Base-by-base conservation (phyloP, 2,888 invertebrate species). In the Dendrolimus houi region DNA sequence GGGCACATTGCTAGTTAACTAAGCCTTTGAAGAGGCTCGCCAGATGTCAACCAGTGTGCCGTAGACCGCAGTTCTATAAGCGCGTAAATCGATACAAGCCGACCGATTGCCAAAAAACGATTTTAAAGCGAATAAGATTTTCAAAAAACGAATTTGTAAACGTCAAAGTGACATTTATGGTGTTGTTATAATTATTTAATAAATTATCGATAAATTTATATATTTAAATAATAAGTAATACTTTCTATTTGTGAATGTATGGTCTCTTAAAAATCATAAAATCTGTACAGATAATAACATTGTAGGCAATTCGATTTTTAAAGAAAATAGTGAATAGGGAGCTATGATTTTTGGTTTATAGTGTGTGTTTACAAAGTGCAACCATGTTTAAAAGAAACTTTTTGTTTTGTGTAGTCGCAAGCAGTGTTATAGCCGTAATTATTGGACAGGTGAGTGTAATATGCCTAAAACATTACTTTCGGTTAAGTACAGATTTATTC, bases 41-140 rank as follows among this genome's bases (percentile, higher is more conserved):
- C 63, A 68, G 69, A 70, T 70, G 68, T 65, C 70, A 70, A 64
- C 62, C 63, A 70, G 70, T 70, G 67, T 66, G 62, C 60, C 63
- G 60, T 60, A 60, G 61, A 58, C 58, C 63, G 47, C 12, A 47
- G 9, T 9, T 47, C 9, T 2, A 2, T 47, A 9, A 2, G 12
- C 47, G 47, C 47, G 47, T 47, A 2, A 12, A 8, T 47, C 47
- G 47, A 47, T 10, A 47, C 29, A 29, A 29, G 29, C 29, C 29
- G 29, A 29, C 29, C 29, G 29, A 17, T 17, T 2, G 0, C 17
- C 17, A 17, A 17, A 17, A 3, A 29, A 29, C 29, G 29, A 29
- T 29, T 29, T 29, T 6, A 29, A 29, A 3, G 3, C 29, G 29
- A 29, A 29, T 29, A 6, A 29, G 6, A 10, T 47, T 3, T 12